Percentiles rank a stretch among this genome's conserved stretches.
Evolutionary conservation across 2,113 vertebrate species (phyloP).

Genomic region (Proteles cristata): DNA sequence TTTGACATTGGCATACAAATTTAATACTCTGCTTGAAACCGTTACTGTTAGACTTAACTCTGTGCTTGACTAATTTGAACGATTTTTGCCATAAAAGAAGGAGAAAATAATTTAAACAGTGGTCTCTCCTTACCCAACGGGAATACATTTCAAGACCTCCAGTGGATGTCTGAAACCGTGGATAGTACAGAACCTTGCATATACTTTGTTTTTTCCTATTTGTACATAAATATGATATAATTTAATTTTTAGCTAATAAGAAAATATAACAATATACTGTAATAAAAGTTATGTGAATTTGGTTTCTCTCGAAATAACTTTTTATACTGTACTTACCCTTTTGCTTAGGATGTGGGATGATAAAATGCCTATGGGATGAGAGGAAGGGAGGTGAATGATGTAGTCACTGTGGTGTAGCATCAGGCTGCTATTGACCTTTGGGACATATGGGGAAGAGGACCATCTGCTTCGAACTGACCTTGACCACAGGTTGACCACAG

Average conservation of each 20-base stretch:
- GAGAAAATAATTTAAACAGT: background rate
- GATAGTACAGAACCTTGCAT: background rate
- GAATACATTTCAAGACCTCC: background rate
- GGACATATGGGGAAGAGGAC: background rate
- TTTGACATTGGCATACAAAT: background rate
- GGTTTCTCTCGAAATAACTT: background rate
- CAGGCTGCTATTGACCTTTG: background rate
- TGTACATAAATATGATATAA: background rate
- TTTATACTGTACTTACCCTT: background rate
- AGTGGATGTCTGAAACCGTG: background rate
- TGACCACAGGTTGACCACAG: background rate
- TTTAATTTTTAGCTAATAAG: background rate
- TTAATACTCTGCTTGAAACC: slow-evolving; percentile 10
- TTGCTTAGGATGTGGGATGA: background rate
- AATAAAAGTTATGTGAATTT: background rate
- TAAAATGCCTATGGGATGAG: background rate
- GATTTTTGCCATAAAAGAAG: background rate
- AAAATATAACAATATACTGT: background rate
- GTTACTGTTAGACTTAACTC: slow-evolving; percentile 49
- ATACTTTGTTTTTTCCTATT: background rate
- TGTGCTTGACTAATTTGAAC: slow-evolving; percentile 2
- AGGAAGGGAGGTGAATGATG: background rate
- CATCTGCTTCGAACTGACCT: background rate
- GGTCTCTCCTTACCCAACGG: background rate
- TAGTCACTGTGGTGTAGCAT: background rate